These are phyloP conservation scores for Chrysoperla carnea DNA, from an alignment of 1,140 invertebrate species.

Conservation along the genomic window DNA sequence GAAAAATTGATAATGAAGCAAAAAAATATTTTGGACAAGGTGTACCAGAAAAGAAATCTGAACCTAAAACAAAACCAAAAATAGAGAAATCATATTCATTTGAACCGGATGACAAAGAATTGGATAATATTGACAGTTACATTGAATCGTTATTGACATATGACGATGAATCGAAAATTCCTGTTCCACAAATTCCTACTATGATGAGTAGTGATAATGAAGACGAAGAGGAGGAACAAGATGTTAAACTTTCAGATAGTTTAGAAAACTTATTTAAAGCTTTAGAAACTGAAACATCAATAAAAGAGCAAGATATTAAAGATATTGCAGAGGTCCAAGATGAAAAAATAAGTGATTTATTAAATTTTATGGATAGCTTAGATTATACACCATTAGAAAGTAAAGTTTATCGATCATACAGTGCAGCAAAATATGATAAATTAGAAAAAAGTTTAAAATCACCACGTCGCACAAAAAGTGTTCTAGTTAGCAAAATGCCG, in stretches of 20 bases:
- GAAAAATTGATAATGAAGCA: slow-evolving; percentile 11
- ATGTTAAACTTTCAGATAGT: slow-evolving; percentile 14
- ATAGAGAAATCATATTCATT: slow-evolving; percentile 15
- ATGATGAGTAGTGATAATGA: slow-evolving; percentile 1
- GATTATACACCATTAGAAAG: slow-evolving; percentile 17
- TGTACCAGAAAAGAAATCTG: slow-evolving; percentile 4
- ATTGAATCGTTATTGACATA: slow-evolving; percentile 19
- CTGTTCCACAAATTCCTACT: neutral
- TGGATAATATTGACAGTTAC: slow-evolving; percentile 18
- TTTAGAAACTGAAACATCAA: slow-evolving; percentile 14
- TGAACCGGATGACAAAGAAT: slow-evolving; percentile 17
- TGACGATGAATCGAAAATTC: slow-evolving; percentile 12
- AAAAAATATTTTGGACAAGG: slow-evolving; percentile 20
- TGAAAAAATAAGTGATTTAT: slow-evolving; percentile 19
- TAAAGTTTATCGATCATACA: slow-evolving; percentile 15
- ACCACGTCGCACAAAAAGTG: slow-evolving; percentile 8
- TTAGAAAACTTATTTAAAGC: slow-evolving; percentile 21
- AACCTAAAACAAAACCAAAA: slow-evolving; percentile 1
- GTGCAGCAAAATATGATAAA: slow-evolving; percentile 19
- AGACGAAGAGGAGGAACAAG: slow-evolving; percentile 3
- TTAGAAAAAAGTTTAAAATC: slow-evolving; percentile 16
- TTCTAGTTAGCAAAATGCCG: slow-evolving; percentile 15
- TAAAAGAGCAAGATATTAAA: slow-evolving; percentile 2
- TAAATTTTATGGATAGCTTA: slow-evolving; percentile 20
- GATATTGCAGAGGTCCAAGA: slow-evolving; percentile 5